Percentiles rank a stretch among this genome's conserved stretches.
phyloP scores from a whole-genome alignment of 2,888 invertebrate species.

The Dione juno region DNA sequence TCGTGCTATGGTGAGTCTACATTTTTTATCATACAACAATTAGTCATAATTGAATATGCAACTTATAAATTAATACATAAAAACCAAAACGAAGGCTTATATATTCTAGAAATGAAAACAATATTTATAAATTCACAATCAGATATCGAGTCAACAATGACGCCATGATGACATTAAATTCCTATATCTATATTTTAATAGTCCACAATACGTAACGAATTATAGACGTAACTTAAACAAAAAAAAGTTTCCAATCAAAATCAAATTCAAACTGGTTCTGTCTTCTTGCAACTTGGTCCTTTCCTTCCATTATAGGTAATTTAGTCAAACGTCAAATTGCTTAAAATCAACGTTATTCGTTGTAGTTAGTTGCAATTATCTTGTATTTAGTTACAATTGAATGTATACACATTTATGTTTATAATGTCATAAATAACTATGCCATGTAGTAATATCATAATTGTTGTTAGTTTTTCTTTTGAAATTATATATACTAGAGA shows the following conservation, averaged over 20 bases:
- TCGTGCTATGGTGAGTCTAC: background rate
- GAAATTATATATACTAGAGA: too few species aligned
- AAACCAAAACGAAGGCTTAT: background rate
- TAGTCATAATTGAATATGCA: background rate
- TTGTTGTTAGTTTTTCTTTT: too few species aligned
- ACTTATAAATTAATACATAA: background rate
- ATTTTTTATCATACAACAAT: background rate
- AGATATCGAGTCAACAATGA: background rate
- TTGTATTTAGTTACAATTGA: background rate
- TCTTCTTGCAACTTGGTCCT: background rate
- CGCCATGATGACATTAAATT: background rate
- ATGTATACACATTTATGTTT: background rate
- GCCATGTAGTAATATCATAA: too few species aligned
- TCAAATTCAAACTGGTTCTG: constrained; percentile 17
- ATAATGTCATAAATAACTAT: too few species aligned
- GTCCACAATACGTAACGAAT: background rate
- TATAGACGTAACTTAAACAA: background rate
- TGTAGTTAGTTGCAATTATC: background rate
- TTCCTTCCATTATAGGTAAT: constrained; percentile 25
- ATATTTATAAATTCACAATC: background rate
- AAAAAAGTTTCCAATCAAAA: background rate
- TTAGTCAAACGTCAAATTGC: constrained; percentile 15
- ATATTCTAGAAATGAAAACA: background rate
- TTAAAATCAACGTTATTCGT: constrained; percentile 5
- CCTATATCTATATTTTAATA: background rate